Evolutionary conservation across 1,140 invertebrate species (phyloP).

Genomic region (Phymorhynchus buccinoides): DNA sequence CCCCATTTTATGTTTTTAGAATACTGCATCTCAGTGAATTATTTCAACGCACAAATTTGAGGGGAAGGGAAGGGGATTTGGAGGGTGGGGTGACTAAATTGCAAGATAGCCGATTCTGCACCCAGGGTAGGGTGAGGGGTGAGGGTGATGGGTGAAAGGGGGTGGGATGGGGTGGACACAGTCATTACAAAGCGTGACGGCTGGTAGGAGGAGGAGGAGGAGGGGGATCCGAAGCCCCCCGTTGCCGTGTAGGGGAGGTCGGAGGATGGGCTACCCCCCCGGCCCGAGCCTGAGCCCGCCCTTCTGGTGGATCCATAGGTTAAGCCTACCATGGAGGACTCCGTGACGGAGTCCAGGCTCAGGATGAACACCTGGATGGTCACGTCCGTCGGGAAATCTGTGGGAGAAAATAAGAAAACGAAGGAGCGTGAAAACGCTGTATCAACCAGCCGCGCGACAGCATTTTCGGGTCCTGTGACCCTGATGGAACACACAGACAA

Average conservation of each 20-base stretch:
- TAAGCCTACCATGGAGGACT: slow-evolving; percentile 57
- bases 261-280: neutral
- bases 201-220: neutral
- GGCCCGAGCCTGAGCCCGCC: too few species aligned
- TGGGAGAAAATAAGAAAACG: neutral
- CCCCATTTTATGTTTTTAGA: too few species aligned
- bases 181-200: slow-evolving; percentile 20
- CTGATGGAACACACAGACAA: too few species aligned
- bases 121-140: neutral
- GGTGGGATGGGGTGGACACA: neutral
- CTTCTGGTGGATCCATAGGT: too few species aligned
- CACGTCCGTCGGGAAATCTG: slow-evolving; percentile 49
- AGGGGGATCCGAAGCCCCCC: neutral
- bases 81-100: too few species aligned
- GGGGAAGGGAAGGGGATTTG: too few species aligned
- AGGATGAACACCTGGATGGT: slow-evolving; percentile 49
- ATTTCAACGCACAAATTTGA: too few species aligned
- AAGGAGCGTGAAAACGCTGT: too few species aligned
- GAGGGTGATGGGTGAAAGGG: neutral
- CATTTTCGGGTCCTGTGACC: too few species aligned
- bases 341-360: slow-evolving; percentile 52
- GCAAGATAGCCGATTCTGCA: too few species aligned
- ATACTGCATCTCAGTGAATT: too few species aligned
- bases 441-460: too few species aligned
- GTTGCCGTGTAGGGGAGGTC: neutral